Evolutionary conservation across 2,797 vertebrate species (phyloP), one percentile per base, ranked within the genome.

Genomic region (Coregonus sp.): DNA sequence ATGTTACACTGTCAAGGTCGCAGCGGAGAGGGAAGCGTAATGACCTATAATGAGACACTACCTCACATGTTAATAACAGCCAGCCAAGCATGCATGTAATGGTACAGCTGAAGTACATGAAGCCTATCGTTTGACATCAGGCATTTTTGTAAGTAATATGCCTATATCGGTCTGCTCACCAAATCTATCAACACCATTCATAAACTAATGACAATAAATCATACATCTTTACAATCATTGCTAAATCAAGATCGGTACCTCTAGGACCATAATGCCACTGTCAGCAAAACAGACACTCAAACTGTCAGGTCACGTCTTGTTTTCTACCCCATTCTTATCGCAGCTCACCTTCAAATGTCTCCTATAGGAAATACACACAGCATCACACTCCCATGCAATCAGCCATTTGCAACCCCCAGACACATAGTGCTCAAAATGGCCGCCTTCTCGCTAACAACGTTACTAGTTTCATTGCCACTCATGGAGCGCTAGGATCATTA

Each of bases 31-130:
- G 83, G 83, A 84, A 89, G 84, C 88, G 86, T 89, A 90, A 92
- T 89, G 89, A 87, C 90, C 88, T 88, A 85, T 90, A 92, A 92
- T 89, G 87, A 89, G 87, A 87, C 88, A 86, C 85, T 47, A 12
- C 40, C 90, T 91, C 90, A 90, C 89, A 88, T 47, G 40, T 88
- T 90, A 84, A 84, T 83, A 81, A 88, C 88, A 90, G 85, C 86
- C 87, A 51, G 20, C 66, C 14, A 15, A 68, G 33, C 31, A 15
- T 16, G 63, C 29, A 33, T 29, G 66, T 5, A 33, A 68, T 33
- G 5, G 20, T 63, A 7, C n/a, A 12, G 59, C 9, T 47, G 40
- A 47, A 47, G 0, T 9, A 47, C 40, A 47, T 47, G 40, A 47
- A 47, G 40, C 40, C 40, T 47, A 47, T 47, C 9, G 40, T 47